These are phyloP conservation scores for Lucifuga dentata DNA, from an alignment of 2,113 vertebrate genomes.

Conservation along the genomic window DNA sequence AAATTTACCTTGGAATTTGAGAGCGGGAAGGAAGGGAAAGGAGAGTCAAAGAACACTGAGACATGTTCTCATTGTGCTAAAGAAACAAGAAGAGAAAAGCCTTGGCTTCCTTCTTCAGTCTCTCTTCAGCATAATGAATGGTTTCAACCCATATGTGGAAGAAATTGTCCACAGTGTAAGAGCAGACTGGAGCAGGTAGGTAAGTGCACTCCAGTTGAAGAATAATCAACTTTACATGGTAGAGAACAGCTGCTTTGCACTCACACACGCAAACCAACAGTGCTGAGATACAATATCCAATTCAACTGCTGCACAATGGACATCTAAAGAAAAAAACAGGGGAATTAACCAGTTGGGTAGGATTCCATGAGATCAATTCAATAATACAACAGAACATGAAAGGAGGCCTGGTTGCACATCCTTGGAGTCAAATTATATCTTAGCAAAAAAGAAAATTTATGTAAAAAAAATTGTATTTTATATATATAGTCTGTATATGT, in stretches of 20 bases:
- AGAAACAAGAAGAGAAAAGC: slow-evolving; percentile 24
- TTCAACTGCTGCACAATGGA: slow-evolving; percentile 96
- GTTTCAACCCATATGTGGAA: background rate
- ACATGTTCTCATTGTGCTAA: slow-evolving; percentile 6
- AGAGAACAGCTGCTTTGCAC: slow-evolving; percentile 97
- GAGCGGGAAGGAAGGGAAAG: slow-evolving; percentile 20
- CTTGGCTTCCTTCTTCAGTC: slow-evolving; percentile 81
- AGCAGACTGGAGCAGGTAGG: slow-evolving; percentile 84
- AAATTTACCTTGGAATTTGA: background rate
- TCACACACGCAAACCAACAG: slow-evolving; percentile 98
- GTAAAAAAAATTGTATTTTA: background rate
- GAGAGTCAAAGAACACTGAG: background rate
- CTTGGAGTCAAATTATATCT: slow-evolving; percentile 39
- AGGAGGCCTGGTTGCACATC: slow-evolving; percentile 77
- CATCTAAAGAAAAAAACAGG: slow-evolving; percentile 99
- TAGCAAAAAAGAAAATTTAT: background rate
- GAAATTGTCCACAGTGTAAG: slow-evolving; percentile 89
- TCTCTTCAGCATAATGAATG: slow-evolving; percentile 72
- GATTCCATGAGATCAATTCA: slow-evolving; percentile 71
- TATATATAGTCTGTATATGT: background rate
- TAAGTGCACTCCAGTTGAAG: slow-evolving; percentile 90
- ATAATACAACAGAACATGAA: slow-evolving; percentile 73
- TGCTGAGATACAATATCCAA: slow-evolving; percentile 99
- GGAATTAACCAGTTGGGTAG: slow-evolving; percentile 89
- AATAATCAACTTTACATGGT: slow-evolving; percentile 90